Percentiles rank a stretch among this genome's conserved stretches.
phyloP scores from a whole-genome alignment of 1,140 invertebrate genomes.

The Megalonaias nervosa region DNA sequence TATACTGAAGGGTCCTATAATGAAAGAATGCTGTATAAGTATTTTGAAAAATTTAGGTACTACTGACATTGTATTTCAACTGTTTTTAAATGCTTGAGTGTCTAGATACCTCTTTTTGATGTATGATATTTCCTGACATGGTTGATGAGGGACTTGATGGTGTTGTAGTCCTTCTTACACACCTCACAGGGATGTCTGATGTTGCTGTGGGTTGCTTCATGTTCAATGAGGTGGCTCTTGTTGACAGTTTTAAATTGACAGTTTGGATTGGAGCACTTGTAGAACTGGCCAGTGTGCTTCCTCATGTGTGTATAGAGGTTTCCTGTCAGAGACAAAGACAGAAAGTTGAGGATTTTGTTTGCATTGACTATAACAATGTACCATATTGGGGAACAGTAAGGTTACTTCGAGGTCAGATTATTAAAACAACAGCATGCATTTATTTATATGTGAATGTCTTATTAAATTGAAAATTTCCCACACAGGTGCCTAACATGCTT shows the following conservation, averaged over 20 bases:
- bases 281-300: conserved; percentile 71
- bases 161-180: conserved; percentile 70
- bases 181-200: conserved; percentile 63
- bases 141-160: conserved; percentile 69
- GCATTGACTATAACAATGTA: background rate
- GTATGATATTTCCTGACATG: conserved; percentile 70
- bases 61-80: too few relatives aligned
- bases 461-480: background rate
- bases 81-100: too few relatives aligned
- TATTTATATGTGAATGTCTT: background rate
- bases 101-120: conserved; percentile 44
- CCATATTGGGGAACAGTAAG: background rate
- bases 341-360: background rate
- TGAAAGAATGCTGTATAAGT: too few relatives aligned
- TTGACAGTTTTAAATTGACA: conserved; percentile 70
- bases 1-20: too few relatives aligned
- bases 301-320: conserved; percentile 72
- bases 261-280: conserved; percentile 56
- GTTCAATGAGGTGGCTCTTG: conserved; percentile 70
- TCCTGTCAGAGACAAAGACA: conserved; percentile 46
- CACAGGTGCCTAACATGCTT: too few relatives aligned
- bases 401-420: background rate
- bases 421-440: background rate
- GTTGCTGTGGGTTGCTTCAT: conserved; percentile 65
- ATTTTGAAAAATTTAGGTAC: too few relatives aligned